These are phyloP conservation scores for Mythimna impura DNA, from an alignment of 2,888 invertebrate species.

Conservation along the genomic window DNA sequence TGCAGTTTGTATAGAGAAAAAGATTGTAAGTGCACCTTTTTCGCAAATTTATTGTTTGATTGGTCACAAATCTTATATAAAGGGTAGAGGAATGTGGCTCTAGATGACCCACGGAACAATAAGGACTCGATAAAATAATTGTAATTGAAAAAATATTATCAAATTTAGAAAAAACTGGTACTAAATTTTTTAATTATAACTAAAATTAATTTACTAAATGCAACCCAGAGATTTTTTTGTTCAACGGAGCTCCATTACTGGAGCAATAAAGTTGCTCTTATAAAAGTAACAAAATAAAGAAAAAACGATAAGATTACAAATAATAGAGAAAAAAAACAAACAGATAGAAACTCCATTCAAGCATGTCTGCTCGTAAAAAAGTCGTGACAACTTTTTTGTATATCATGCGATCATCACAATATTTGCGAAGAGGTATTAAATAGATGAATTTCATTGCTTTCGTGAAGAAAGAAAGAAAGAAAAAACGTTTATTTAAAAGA, in stretches of 20 bases:
- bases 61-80: too few species aligned
- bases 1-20: neutral
- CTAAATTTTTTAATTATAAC: neutral
- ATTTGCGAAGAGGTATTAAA: constrained; percentile 27
- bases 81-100: too few species aligned
- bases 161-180: too few species aligned
- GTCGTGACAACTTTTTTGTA: constrained; percentile 24
- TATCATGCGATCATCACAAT: constrained; percentile 30
- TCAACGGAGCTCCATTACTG: neutral
- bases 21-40: neutral
- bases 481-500: neutral
- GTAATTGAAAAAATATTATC: neutral
- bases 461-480: neutral
- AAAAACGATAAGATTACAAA: constrained; percentile 21
- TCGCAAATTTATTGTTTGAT: neutral
- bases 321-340: constrained; percentile 29
- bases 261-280: constrained; percentile 11
- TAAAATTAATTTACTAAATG: neutral
- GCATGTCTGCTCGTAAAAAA: constrained; percentile 28
- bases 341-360: constrained; percentile 38
- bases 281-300: constrained; percentile 18
- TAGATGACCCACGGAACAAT: neutral
- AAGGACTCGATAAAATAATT: neutral
- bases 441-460: constrained; percentile 19
- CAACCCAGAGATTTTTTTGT: neutral